phyloP scores from a whole-genome alignment of 2,888 invertebrate genomes.

The Morpho helenor region DNA sequence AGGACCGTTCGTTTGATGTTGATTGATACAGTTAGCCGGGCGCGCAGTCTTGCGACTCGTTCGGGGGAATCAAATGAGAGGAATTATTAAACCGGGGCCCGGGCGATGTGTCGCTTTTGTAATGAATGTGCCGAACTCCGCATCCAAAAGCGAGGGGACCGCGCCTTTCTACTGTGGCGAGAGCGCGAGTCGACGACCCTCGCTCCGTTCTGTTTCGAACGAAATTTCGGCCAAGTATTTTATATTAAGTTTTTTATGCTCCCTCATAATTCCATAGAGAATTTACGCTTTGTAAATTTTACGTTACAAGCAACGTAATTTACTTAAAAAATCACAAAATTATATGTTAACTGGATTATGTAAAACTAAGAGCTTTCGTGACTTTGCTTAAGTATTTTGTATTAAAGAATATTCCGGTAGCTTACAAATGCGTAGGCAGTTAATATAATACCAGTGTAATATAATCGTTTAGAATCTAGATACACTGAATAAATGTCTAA shows the following conservation, averaged over 20 bases:
- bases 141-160: constrained; percentile 42
- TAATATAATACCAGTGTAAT: too few relatives aligned
- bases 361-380: not conserved
- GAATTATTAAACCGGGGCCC: constrained; percentile 73
- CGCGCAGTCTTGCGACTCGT: constrained; percentile 62
- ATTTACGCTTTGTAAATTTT: constrained; percentile 17
- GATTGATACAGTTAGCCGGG: constrained; percentile 77
- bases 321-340: not conserved
- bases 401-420: too few relatives aligned
- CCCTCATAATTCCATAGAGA: constrained; percentile 20
- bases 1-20: constrained; percentile 74
- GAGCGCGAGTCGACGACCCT: constrained; percentile 41
- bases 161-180: constrained; percentile 43
- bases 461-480: too few relatives aligned
- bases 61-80: constrained; percentile 71
- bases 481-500: too few relatives aligned
- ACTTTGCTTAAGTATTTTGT: too few relatives aligned
- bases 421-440: too few relatives aligned
- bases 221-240: constrained; percentile 25
- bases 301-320: constrained; percentile 10
- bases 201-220: constrained; percentile 40
- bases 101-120: constrained; percentile 73
- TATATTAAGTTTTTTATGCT: constrained; percentile 22
- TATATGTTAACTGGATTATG: not conserved
- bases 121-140: constrained; percentile 60